Evolutionary conservation across 2,888 invertebrate species (phyloP), one percentile per base, ranked within the genome.

Genomic region (Aspidapion aeneum): DNA sequence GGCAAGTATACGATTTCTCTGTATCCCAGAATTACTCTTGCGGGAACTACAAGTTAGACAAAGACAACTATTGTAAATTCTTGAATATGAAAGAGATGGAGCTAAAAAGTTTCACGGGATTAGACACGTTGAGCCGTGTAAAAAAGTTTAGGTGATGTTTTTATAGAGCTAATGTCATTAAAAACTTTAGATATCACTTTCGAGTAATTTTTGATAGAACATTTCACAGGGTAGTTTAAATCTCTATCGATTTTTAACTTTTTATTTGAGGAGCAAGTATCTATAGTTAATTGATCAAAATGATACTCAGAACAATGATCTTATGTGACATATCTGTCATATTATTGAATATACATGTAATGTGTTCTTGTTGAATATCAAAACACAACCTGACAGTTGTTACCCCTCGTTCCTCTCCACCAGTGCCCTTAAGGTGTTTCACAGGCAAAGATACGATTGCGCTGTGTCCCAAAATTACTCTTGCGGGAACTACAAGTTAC

Each of bases 381-480:
- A 95, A 62, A 94, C 94, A 0, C 85, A 92, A 66, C 90, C 94
- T 9, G 93, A 93, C 74, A 83, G 86, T n/a, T n/a, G n/a, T n/a
- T n/a, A n/a, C 91, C 59, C 88, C 92, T 73, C 91, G 91, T 75
- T 94, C 94, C n/a, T n/a, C n/a, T n/a, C n/a, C n/a, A 82, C 85
- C 22, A 87, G 87, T 58, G 89, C 91, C 22, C 83, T 92, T 64
- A 82, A 94, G 84, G 86, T 94, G 19, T 78, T 94, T 1, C 94
- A 94, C 68, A 82, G 91, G 50, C 90, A 92, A 70, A 93, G 91
- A 0, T 87, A 86, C 75, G 88, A 88, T 72, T 94, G 94, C 78
- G 78, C 83, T 16, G 81, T 87, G 7, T 75, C 70, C 63, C 63
- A 66, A 48, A 77, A 77, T 65, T 77, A 73, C 70, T 74, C 73